phyloP scores from a whole-genome alignment of 2,797 vertebrate genomes.

The Gymnothorax reevesii region DNA sequence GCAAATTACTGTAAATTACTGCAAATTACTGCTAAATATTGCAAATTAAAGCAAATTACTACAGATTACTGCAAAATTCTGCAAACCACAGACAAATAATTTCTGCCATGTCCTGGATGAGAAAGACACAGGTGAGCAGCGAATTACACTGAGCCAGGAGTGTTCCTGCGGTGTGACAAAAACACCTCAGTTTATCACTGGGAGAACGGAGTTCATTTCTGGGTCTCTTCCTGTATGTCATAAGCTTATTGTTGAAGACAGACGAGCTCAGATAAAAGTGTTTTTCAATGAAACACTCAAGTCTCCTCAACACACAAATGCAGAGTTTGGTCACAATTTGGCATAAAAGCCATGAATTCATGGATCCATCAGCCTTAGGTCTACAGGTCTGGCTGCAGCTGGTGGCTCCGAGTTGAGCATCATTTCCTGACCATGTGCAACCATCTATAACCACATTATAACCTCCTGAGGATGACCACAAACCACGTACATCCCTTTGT shows the following conservation, averaged over 20 bases:
- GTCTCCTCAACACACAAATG: background rate
- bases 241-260: background rate
- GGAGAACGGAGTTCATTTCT: background rate
- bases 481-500: no score
- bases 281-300: background rate
- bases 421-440: no score
- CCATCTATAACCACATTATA: no score
- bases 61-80: background rate
- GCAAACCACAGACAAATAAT: background rate
- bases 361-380: no score
- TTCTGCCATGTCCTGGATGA: no score
- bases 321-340: no score
- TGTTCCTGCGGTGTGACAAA: background rate
- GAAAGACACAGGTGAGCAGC: background rate
- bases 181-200: background rate
- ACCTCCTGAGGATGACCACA: no score
- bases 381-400: no score
- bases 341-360: no score
- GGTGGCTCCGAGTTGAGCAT: no score
- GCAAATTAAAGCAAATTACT: background rate
- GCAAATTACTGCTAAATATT: background rate
- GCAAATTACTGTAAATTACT: background rate
- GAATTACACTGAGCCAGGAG: background rate
- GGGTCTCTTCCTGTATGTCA: background rate
- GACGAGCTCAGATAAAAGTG: background rate